phyloP scores from a whole-genome alignment of 2,113 vertebrate genomes.

The Fukomys damarensis region DNA sequence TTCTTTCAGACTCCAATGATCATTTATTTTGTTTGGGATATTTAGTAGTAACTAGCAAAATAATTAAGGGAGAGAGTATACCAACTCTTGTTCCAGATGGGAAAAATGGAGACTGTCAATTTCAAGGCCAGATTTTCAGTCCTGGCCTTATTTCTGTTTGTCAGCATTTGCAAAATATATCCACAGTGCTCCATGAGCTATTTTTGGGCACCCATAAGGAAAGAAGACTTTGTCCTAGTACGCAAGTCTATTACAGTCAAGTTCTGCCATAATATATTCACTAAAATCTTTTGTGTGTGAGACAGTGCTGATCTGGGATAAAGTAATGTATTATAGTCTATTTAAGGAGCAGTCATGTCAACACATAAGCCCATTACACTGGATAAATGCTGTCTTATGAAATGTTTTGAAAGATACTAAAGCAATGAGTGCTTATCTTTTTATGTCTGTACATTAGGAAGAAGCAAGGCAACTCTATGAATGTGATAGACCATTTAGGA shows the following conservation, averaged over 20 bases:
- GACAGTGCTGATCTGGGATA: neutral
- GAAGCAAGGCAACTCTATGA: neutral
- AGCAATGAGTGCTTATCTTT: neutral
- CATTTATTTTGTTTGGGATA: neutral
- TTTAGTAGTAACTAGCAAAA: neutral
- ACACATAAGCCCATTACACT: neutral
- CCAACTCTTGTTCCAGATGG: neutral
- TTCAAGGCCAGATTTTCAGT: constrained; percentile 1
- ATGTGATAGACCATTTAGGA: neutral
- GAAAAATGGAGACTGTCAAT: neutral
- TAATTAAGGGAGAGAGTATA: neutral
- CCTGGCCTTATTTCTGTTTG: neutral
- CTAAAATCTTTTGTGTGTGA: neutral
- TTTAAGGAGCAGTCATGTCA: neutral
- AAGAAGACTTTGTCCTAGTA: neutral
- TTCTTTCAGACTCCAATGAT: neutral
- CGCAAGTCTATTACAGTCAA: neutral
- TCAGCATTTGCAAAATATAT: neutral
- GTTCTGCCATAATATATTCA: neutral
- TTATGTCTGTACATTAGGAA: neutral
- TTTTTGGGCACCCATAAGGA: neutral
- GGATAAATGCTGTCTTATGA: neutral
- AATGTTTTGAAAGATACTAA: neutral
- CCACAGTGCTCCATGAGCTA: neutral
- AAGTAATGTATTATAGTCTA: neutral